These are phyloP conservation scores for Limanda limanda DNA, from an alignment of 2,113 vertebrate genomes.

Conservation along the genomic window DNA sequence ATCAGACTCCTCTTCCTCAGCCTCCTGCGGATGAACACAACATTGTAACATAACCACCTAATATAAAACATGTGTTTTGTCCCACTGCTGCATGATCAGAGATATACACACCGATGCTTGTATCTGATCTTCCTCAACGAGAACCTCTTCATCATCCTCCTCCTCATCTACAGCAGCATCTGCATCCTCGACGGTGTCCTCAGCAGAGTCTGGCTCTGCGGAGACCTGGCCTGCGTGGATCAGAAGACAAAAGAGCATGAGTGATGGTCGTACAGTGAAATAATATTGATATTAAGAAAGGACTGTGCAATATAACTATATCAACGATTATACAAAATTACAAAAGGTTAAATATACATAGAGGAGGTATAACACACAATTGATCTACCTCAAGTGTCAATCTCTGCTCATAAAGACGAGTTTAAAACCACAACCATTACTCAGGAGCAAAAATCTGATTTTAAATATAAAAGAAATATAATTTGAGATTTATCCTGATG, in stretches of 20 bases:
- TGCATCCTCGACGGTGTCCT: conserved; percentile 58
- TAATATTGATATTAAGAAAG: neutral
- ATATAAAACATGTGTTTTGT: neutral
- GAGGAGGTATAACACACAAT: no score
- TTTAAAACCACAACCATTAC: neutral
- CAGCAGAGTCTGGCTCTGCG: conserved; percentile 72
- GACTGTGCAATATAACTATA: neutral
- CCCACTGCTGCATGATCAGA: neutral
- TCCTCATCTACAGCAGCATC: conserved; percentile 80
- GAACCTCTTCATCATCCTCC: conserved; percentile 76
- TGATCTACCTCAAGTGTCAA: neutral
- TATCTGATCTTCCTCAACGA: conserved; percentile 78
- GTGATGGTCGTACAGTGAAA: neutral
- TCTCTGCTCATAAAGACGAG: neutral
- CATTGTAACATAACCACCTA: neutral
- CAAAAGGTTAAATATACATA: no score
- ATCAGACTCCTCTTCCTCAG: conserved; percentile 67
- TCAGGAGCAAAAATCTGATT: neutral
- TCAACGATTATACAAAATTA: no score
- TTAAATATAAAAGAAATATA: no score
- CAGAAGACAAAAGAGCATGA: neutral
- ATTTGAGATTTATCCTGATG: no score
- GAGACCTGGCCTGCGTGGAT: conserved; percentile 62
- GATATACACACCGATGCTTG: conserved; percentile 65
- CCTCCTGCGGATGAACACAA: conserved; percentile 57